Evolutionary conservation across 2,888 invertebrate species (phyloP), one percentile per base, ranked within the genome.

Genomic region (Odontocolon sp.): DNA sequence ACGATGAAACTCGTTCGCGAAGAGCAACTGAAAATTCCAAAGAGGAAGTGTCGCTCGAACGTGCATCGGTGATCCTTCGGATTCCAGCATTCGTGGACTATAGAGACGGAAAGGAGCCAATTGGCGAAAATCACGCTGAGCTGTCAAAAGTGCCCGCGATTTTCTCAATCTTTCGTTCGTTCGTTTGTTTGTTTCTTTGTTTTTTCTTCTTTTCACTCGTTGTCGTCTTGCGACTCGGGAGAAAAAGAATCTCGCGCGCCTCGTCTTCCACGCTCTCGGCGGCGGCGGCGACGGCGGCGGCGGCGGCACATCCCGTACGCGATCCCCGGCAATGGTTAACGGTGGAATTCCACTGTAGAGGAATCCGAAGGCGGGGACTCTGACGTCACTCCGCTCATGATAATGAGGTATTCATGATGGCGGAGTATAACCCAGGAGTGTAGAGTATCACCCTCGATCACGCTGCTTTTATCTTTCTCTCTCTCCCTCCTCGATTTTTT

Each of bases 331-430:
- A 86, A 90, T 91, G 91, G 77, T 89, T 91, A 91, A 91, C 91
- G 89, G 90, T 91, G 91, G 91, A 91, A 91, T 91, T 91, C 91
- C 91, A 90, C 90, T 91, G 89, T 88, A 88, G 89, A 90, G 90
- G 91, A 90, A 91, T 91, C 91, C 90, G 90, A 89, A 89, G 92
- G 92, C 92, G 90, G 92, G 92, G 92, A 92, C 92, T 92, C 93
- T 94, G 95, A 95, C 95, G 95, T 95, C 94, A 95, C 93, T 90
- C 87, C 89, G 89, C 90, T 92, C 94, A 93, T 94, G 94, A 94
- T 94, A 94, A 94, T 94, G 94, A 93, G 94, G 94, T 94, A 95
- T 95, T 94, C 94, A 95, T 95, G 94, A 95, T 95, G 95, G 95
- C 95, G 94, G 94, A 93, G 93, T 94, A n/a, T n/a, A 94, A 94